phyloP scores from a whole-genome alignment of 2,113 vertebrate species.

The Anoura caudifer region DNA sequence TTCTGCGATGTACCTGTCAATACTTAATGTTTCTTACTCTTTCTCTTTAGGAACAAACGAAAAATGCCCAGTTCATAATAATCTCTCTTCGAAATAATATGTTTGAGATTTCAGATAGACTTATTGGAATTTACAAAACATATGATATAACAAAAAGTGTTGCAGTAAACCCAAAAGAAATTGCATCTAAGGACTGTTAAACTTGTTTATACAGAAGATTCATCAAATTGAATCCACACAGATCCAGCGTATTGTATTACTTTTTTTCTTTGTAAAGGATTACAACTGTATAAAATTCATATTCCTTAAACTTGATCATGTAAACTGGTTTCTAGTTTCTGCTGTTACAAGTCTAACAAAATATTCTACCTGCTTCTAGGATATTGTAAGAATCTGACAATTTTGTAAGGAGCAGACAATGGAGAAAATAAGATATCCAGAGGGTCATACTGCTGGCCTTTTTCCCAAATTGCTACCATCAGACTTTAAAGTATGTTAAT shows the following conservation, averaged over 20 bases:
- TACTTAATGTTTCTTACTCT: slow-evolving; percentile 16
- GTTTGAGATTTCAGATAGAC: slow-evolving; percentile 97
- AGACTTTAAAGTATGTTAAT: not conserved
- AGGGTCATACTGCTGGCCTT: not conserved
- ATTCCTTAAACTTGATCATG: not conserved
- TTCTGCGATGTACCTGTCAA: not conserved
- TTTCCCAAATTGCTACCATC: not conserved
- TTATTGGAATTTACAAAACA: slow-evolving; percentile 98
- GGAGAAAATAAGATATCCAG: not conserved
- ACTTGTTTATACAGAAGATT: not conserved
- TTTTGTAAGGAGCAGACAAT: not conserved
- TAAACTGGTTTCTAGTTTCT: slow-evolving; percentile 6
- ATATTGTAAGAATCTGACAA: not conserved
- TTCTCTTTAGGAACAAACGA: slow-evolving; percentile 94
- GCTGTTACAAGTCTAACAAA: not conserved
- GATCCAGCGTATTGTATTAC: not conserved
- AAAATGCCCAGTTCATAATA: slow-evolving; percentile 98
- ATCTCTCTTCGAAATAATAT: slow-evolving; percentile 99
- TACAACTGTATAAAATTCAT: slow-evolving; percentile 36
- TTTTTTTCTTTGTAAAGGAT: slow-evolving; percentile 17
- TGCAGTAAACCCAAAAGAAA: slow-evolving; percentile 92
- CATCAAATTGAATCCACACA: not conserved
- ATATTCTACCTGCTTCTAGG: not conserved
- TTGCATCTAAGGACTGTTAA: slow-evolving; percentile 83
- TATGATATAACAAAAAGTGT: slow-evolving; percentile 95